Percentiles rank a stretch among this genome's conserved stretches.
These are phyloP conservation scores for Nymphalis polychloros DNA, from an alignment of 2,888 invertebrate species.

Conservation along the genomic window DNA sequence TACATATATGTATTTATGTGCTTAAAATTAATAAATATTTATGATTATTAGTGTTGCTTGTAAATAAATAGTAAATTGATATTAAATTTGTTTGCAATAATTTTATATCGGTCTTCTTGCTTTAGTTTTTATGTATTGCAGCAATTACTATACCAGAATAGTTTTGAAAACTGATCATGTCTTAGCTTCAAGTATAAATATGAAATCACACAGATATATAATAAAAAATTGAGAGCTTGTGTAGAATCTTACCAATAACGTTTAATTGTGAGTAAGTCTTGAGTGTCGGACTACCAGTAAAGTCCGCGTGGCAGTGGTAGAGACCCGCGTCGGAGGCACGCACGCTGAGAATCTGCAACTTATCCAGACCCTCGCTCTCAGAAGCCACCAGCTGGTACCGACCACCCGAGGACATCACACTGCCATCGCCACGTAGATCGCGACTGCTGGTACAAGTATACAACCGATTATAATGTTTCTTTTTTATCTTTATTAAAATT, in stretches of 20 bases:
- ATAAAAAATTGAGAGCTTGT: not conserved
- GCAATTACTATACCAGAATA: no score
- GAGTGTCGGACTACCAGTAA: slow-evolving; percentile 62
- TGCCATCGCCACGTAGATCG: slow-evolving; percentile 59
- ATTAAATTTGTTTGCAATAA: no score
- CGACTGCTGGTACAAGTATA: slow-evolving; percentile 65
- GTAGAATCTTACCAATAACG: slow-evolving; percentile 58
- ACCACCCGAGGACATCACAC: slow-evolving; percentile 45
- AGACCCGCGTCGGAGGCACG: slow-evolving; percentile 61
- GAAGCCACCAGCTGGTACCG: slow-evolving; percentile 60
- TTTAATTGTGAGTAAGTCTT: slow-evolving; percentile 62
- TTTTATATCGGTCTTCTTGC: no score
- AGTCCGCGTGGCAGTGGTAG: slow-evolving; percentile 70
- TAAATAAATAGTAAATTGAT: no score
- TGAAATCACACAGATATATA: not conserved
- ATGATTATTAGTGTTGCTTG: no score
- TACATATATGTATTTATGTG: not conserved
- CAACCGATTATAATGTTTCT: not conserved
- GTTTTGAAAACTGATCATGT: no score
- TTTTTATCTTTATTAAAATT: slow-evolving; percentile 10
- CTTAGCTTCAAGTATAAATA: no score
- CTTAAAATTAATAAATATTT: no score
- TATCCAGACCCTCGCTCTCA: slow-evolving; percentile 51
- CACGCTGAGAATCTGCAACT: slow-evolving; percentile 58
- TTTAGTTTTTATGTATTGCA: no score